These are phyloP conservation scores for Chaenodraco wilsoni DNA, from an alignment of 2,797 vertebrate species.

Conservation along the genomic window DNA sequence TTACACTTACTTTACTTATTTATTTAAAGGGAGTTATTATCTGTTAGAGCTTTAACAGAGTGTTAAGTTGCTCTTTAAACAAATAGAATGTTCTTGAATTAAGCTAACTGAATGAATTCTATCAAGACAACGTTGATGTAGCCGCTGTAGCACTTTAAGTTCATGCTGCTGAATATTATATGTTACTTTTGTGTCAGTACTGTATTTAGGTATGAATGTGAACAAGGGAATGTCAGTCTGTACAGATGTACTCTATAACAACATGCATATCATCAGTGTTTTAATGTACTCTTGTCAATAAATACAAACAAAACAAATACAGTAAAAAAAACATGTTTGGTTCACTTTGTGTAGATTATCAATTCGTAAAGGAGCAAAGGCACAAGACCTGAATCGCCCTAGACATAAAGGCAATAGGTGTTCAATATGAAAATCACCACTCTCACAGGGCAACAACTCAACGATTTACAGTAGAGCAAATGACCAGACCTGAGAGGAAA, in stretches of 20 bases:
- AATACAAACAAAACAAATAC: slow-evolving; percentile 66
- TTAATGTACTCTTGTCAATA: slow-evolving; percentile 74
- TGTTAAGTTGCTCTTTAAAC: slow-evolving; percentile 43
- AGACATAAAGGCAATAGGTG: slow-evolving; percentile 23
- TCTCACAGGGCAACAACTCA: neutral
- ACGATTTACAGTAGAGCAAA: neutral
- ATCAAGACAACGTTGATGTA: slow-evolving; percentile 34
- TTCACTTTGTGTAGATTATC: slow-evolving; percentile 4
- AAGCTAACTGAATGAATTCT: slow-evolving; percentile 3
- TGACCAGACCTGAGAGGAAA: slow-evolving; percentile 33
- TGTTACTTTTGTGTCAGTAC: slow-evolving; percentile 56
- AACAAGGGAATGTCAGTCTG: slow-evolving; percentile 54
- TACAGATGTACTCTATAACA: slow-evolving; percentile 54
- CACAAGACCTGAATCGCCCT: slow-evolving; percentile 1
- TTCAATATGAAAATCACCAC: slow-evolving; percentile 1
- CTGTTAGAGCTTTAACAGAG: neutral
- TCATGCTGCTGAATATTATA: slow-evolving; percentile 67
- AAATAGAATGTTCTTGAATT: neutral
- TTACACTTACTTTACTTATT: neutral
- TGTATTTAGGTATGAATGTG: slow-evolving; percentile 29
- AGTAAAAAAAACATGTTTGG: slow-evolving; percentile 30
- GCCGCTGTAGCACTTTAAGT: slow-evolving; percentile 67
- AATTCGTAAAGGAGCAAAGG: neutral
- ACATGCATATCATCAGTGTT: slow-evolving; percentile 71
- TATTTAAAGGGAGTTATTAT: neutral